phyloP scores from a whole-genome alignment of 2,113 vertebrate genomes.

The Ammospiza nelsoni region DNA sequence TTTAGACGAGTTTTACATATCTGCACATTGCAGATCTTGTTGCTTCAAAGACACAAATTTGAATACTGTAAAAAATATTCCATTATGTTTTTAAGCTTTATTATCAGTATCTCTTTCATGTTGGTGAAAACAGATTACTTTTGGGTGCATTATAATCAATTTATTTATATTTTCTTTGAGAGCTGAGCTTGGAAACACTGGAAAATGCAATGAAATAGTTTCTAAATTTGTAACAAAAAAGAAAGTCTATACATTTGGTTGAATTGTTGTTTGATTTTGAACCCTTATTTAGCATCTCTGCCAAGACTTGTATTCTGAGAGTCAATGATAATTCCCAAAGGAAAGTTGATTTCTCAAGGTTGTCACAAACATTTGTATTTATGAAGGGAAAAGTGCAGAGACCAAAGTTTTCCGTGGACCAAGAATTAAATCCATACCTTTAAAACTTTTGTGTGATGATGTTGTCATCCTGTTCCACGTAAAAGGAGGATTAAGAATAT shows the following conservation, averaged over 20 bases:
- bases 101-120: background rate
- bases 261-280: background rate
- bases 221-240: background rate
- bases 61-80: background rate
- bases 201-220: background rate
- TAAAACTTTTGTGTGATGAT: background rate
- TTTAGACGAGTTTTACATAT: background rate
- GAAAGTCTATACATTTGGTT: background rate
- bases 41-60: background rate
- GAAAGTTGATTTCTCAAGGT: constrained; percentile 1
- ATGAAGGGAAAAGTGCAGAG: background rate
- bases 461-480: background rate
- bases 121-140: background rate
- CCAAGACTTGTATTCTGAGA: background rate
- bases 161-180: background rate
- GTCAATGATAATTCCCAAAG: background rate
- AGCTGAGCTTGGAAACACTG: background rate
- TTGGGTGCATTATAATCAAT: background rate
- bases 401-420: background rate
- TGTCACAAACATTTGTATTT: background rate
- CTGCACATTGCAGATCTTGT: background rate
- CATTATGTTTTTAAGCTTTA: background rate
- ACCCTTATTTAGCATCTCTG: background rate
- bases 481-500: background rate
- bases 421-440: constrained; percentile 14